Base-by-base conservation (phyloP, 2,797 vertebrate genomes). In the Channallabes apus region DNA sequence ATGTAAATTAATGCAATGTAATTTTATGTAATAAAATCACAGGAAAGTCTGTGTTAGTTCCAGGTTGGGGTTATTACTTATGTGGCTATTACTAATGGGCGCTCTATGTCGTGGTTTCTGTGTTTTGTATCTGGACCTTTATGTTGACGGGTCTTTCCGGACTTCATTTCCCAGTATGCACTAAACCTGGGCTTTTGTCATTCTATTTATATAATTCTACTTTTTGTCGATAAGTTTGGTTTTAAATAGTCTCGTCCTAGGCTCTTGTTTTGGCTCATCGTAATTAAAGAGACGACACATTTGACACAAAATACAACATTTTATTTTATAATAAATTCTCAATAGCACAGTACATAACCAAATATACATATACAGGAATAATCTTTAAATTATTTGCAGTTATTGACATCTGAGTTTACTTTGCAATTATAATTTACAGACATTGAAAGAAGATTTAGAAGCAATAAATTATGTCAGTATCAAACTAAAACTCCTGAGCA, bases 261-360 rank as follows among this genome's bases (percentile, higher is more conserved):
- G 46, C 38, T 41, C 6, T 41, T 41, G 38, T 41, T 41, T 41
- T 41, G 46, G 46, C 46, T 35, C 4, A 2, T 46, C 64, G 18
- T 46, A 35, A 41, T 9, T 9, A n/a, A 83, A 75, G 7, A 1
- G n/a, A 88, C 76, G 68, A 85, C 27, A 82, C 14, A 75, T 87
- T 80, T 95, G 96, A 97, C 97, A 99, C 96, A 99, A 99, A 99
- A 99, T 99, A 99, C 97, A 96, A 94, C 94, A 93, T 94, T 96
- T 96, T 96, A 95, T 97, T 96, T 93, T 90, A 92, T 94, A 94
- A 94, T 94, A 95, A 94, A 95, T 93, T 94, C 91, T 94, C 91
- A 93, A 92, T 94, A 91, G 93, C 94, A 98, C 97, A 91, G 93
- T 96, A 96, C 96, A 97, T 97, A 97, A 97, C 96, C 96, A 98